Conservation (phyloP, 2,797 vertebrate genomes). For the Gobionotothen gibberifrons region DNA sequence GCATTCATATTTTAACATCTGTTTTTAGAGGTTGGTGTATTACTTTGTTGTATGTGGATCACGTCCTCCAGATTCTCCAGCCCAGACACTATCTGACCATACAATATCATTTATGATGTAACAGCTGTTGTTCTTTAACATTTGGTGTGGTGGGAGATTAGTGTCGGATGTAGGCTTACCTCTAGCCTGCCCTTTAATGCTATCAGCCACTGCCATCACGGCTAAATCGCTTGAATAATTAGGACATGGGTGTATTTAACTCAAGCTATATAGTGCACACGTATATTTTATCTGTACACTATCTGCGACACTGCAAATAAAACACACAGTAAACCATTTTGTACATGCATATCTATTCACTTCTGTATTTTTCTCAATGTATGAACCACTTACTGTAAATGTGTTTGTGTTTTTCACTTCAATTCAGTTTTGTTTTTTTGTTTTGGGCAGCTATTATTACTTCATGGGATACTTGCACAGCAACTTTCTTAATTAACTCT, state of each 20-base stretch:
- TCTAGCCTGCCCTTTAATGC: conserved; percentile 28
- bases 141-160: conserved; percentile 9
- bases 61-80: not conserved
- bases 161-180: conserved; percentile 8
- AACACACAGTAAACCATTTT: not conserved
- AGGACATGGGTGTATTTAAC: conserved; percentile 49
- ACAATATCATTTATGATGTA: not conserved
- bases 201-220: conserved; percentile 45
- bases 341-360: not conserved
- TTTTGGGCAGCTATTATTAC: not conserved
- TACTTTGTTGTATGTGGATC: conserved; percentile 9
- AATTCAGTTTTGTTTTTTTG: not conserved
- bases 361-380: not conserved
- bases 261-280: conserved; percentile 9
- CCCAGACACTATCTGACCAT: conserved; percentile 3
- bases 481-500: not conserved
- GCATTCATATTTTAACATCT: too few relatives aligned
- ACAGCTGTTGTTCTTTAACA: conserved; percentile 9
- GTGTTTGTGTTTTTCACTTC: not conserved
- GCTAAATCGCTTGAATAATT: conserved; percentile 57
- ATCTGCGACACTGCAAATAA: not conserved
- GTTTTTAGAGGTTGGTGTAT: not conserved
- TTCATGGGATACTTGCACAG: not conserved
- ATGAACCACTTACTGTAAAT: not conserved
- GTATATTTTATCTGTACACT: not conserved